Conservation (phyloP, 1,140 invertebrate species). For the Drosophila oshimai region DNA sequence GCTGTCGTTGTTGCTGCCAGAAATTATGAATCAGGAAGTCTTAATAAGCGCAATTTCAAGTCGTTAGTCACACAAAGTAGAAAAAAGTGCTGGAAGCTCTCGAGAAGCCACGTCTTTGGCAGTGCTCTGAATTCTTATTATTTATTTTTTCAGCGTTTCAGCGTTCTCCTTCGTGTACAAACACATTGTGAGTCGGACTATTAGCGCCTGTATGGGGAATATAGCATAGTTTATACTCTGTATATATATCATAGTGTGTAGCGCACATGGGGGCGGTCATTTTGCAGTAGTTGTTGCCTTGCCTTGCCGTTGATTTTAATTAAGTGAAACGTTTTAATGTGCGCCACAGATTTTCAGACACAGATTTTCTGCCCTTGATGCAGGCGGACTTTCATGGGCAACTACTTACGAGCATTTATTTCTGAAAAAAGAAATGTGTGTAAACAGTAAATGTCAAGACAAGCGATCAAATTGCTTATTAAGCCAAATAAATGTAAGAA, state of each 20-base stretch:
- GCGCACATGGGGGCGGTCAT: constrained; percentile 56
- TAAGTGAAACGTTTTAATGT: constrained; percentile 74
- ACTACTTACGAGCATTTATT: not conserved
- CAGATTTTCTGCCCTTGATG: constrained; percentile 40
- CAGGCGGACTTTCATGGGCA: constrained; percentile 34
- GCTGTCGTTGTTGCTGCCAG: constrained; percentile 31
- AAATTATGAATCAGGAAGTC: constrained; percentile 81
- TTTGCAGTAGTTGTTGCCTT: constrained; percentile 35
- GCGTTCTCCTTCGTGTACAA: constrained; percentile 10
- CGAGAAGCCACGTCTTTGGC: constrained; percentile 48
- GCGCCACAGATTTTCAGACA: constrained; percentile 55
- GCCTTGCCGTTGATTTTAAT: constrained; percentile 65
- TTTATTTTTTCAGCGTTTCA: constrained; percentile 5
- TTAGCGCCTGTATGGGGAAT: constrained; percentile 42
- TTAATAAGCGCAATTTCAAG: constrained; percentile 81
- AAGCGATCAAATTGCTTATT: constrained; percentile 52
- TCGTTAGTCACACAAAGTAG: constrained; percentile 71
- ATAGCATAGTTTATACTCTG: constrained; percentile 29
- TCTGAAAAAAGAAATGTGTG: constrained; percentile 2
- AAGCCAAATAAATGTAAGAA: constrained; percentile 15
- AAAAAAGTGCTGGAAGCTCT: constrained; percentile 43
- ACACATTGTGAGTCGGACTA: constrained; percentile 23
- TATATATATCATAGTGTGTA: constrained; percentile 25
- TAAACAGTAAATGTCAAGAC: constrained; percentile 35
- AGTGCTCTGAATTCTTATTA: constrained; percentile 32